Evolutionary conservation across 92 coral and sea anemone species (phyloP).

Genomic region (Scolanthus callimorphus): DNA sequence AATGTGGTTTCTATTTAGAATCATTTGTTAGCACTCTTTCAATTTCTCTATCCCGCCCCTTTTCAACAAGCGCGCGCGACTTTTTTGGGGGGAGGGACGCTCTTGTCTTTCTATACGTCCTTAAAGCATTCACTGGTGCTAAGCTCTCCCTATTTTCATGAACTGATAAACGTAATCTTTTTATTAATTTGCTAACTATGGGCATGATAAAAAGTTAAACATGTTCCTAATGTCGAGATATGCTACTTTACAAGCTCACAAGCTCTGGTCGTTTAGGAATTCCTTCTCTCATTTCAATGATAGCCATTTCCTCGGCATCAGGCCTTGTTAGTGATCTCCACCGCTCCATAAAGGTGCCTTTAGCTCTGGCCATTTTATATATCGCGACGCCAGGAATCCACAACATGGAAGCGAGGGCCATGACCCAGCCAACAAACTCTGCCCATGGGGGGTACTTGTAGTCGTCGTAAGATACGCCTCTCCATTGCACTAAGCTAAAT

Average conservation of each 20-base stretch:
- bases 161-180: no score
- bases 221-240: no score
- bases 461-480: slow-evolving; percentile 70
- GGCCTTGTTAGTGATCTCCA: slow-evolving; percentile 54
- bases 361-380: slow-evolving; percentile 57
- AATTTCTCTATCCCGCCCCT: no score
- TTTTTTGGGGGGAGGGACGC: no score
- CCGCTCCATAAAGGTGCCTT: slow-evolving; percentile 48
- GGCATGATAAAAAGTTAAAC: no score
- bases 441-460: slow-evolving; percentile 93
- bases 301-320: slow-evolving; percentile 60
- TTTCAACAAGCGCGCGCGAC: no score
- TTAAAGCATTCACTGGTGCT: no score
- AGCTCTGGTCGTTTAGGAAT: slow-evolving; percentile 37
- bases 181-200: no score
- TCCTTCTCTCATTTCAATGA: slow-evolving; percentile 80
- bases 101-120: no score
- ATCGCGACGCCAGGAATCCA: slow-evolving; percentile 94
- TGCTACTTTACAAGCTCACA: slow-evolving; percentile 1
- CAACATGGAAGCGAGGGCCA: slow-evolving; percentile 93
- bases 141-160: no score
- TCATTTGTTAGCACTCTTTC: no score
- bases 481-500: slow-evolving; percentile 82
- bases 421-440: slow-evolving; percentile 89
- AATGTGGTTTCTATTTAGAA: no score